Conservation (phyloP, 2,113 vertebrate species). For the Procavia capensis region DNA sequence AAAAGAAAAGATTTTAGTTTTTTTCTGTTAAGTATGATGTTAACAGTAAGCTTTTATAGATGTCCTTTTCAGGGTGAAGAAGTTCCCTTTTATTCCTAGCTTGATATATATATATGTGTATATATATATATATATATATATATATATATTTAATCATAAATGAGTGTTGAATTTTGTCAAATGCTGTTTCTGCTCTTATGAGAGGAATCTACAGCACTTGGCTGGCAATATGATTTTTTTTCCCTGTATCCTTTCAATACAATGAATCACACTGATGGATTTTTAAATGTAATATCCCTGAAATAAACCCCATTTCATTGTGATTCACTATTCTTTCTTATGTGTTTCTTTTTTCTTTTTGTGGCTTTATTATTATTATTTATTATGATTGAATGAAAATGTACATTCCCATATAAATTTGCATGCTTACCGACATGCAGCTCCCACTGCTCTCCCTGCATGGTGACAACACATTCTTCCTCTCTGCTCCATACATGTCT, state of each 20-base stretch:
- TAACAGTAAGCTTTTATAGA: neutral
- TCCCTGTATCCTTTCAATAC: neutral
- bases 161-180: neutral
- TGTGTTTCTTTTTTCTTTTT: neutral
- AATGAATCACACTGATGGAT: neutral
- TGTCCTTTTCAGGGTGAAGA: neutral
- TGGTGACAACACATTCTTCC: too few relatives aligned
- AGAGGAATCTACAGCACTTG: too few relatives aligned
- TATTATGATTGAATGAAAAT: too few relatives aligned
- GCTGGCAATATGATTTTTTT: constrained; percentile 18
- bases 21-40: neutral
- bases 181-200: neutral
- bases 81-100: neutral
- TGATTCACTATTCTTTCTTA: neutral
- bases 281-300: constrained; percentile 18
- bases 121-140: too few relatives aligned
- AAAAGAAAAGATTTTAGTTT: neutral
- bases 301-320: neutral
- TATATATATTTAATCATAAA: neutral
- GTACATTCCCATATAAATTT: too few relatives aligned
- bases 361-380: too few relatives aligned
- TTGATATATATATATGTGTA: too few relatives aligned
- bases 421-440: too few relatives aligned
- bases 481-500: too few relatives aligned
- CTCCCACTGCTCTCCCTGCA: too few relatives aligned